Percentiles rank a stretch among this genome's conserved stretches.
Evolutionary conservation across 2,888 invertebrate species (phyloP).

Genomic region (Alcis repandata): DNA sequence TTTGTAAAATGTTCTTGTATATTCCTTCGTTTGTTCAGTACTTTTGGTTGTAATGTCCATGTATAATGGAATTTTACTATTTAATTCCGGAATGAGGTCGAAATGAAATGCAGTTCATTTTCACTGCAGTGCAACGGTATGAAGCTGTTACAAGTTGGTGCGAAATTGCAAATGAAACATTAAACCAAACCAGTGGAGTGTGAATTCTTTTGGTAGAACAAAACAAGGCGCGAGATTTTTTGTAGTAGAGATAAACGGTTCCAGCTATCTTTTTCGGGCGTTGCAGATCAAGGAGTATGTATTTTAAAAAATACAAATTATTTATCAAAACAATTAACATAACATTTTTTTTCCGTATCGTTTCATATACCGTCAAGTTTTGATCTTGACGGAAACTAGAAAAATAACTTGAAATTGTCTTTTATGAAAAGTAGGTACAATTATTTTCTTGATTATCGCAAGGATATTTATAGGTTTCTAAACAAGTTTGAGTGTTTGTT

Average conservation of each 20-base stretch:
- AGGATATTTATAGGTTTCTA: no score
- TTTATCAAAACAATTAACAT: no score
- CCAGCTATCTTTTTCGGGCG: no score
- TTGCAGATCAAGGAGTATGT: no score
- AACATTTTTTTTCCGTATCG: no score
- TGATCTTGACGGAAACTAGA: no score
- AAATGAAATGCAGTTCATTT: conserved; percentile 30
- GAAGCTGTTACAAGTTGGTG: conserved; percentile 14
- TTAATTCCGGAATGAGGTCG: conserved; percentile 22
- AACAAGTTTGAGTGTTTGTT: no score
- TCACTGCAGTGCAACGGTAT: conserved; percentile 23
- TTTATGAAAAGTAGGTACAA: no score
- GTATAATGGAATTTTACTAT: conserved; percentile 32
- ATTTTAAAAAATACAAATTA: no score
- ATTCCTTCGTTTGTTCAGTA: conserved; percentile 15
- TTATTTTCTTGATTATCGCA: no score
- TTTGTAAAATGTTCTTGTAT: conserved; percentile 29
- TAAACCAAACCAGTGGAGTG: conserved; percentile 5
- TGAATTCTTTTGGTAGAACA: not conserved
- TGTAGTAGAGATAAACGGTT: not conserved
- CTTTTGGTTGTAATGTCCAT: conserved; percentile 21
- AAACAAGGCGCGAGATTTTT: not conserved
- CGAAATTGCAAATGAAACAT: conserved; percentile 25
- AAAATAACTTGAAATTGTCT: no score
- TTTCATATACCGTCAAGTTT: no score